Base-by-base conservation (phyloP, 2,888 invertebrate genomes). In the Thecophora atra region DNA sequence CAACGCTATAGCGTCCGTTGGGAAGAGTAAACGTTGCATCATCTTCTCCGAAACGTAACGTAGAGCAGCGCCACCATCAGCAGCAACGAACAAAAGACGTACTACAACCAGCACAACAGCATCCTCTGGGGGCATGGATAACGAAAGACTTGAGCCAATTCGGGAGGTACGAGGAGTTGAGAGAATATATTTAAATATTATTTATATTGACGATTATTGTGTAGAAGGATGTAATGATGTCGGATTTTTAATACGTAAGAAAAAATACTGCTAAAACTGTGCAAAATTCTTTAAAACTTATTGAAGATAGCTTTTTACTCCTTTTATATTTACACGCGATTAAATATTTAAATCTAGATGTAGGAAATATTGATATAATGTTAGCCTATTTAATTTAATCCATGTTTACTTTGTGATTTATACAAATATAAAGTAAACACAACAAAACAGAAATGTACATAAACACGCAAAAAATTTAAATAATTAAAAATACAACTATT, bases 1-100 rank as follows among this genome's bases (percentile, higher is more conserved):
- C 58, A 91, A 91, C 63, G 90, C 91, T 73, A 87, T 97, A 71
- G 93, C 94, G 68, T 93, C 94, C 56, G 95, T 95, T 77, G 96
- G 96, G 86, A 91, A 93, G 78, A 90, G 91, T 79, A 95, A 93
- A 87, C 92, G 92, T 78, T 93, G 93, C 71, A 88, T 94, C 75
- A 89, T 96, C 74, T 97, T 96, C 94, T 91, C 91, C 56, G 93
- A 93, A 82, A 88, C 85, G 80, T 85, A 85, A 81, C 84, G 78
- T 70, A 66, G 21, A 71, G 54, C 56, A 60, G 30, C 60, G 58
- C 15, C 54, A 67, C 17, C 51, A 64, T 42, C 60, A 54, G 51
- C 30, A 72, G 54, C 64, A 72, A 72, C 58, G 15, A 56, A 6
- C 66, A 58, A 17, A 65, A 42, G 26, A 52, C 60, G n/a, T 63